Conservation (phyloP, 2,888 invertebrate genomes). For the Dicycla oo region DNA sequence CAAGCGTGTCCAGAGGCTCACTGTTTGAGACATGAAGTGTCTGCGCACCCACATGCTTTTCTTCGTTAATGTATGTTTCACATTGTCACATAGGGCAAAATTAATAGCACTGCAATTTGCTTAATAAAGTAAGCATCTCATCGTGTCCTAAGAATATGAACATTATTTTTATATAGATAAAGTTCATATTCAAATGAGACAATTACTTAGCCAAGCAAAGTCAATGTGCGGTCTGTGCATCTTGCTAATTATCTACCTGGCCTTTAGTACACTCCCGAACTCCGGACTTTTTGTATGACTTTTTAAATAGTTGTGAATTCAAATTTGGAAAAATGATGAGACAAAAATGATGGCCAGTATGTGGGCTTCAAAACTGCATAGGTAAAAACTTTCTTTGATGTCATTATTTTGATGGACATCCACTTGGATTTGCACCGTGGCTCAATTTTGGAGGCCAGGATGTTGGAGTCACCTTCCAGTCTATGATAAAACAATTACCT, state of each 20-base stretch:
- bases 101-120: not conserved
- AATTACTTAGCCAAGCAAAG: not conserved
- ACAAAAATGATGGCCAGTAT: not conserved
- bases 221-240: not conserved
- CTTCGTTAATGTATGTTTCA: not conserved
- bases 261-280: not conserved
- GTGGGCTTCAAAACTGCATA: not conserved
- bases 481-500: slow-evolving; percentile 89
- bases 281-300: not conserved
- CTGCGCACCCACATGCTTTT: not conserved
- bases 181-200: not conserved
- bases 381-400: not conserved
- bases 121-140: not conserved
- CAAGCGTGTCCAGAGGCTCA: not conserved
- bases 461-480: not conserved
- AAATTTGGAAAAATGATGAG: not conserved
- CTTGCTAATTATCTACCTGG: not conserved
- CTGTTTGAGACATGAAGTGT: not conserved
- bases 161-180: not conserved
- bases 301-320: not conserved
- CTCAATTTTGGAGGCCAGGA: not conserved
- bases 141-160: not conserved
- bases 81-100: not conserved
- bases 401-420: not conserved
- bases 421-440: not conserved